Evolutionary conservation across 2,113 vertebrate genomes (phyloP).

Genomic region (Neotragus moschatus): DNA sequence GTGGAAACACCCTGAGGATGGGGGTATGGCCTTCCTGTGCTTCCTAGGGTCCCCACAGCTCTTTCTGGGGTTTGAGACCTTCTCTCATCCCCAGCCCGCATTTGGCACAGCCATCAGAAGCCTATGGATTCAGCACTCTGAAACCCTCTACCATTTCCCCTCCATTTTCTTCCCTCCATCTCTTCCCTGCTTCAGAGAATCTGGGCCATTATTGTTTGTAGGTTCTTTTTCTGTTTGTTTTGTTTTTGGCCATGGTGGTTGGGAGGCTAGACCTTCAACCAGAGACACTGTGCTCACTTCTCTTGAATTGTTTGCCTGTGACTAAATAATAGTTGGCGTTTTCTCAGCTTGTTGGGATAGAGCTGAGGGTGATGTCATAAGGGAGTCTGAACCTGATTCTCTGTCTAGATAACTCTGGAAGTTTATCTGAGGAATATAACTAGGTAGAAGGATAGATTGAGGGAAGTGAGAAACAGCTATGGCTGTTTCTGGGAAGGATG

Average conservation of each 20-base stretch:
- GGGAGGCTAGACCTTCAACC: neutral
- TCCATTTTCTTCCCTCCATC: rapidly evolving
- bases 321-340: too few relatives aligned
- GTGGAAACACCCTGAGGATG: neutral
- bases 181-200: neutral
- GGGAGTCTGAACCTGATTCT: neutral
- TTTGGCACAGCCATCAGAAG: neutral
- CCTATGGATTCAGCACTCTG: neutral
- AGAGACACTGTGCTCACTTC: too few relatives aligned
- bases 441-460: neutral
- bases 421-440: neutral
- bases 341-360: neutral
- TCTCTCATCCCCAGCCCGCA: too few relatives aligned
- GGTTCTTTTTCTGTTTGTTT: neutral
- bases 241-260: neutral
- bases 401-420: neutral
- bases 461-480: neutral
- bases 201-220: neutral
- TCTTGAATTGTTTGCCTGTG: neutral
- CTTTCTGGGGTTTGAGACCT: neutral
- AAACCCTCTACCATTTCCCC: neutral
- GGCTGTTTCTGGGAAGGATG: too few relatives aligned
- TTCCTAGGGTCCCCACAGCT: neutral
- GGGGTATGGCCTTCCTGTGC: too few relatives aligned
- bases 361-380: rapidly evolving